Base-by-base conservation (phyloP, 2,888 invertebrate genomes). In the Cryptocephalus primarius region DNA sequence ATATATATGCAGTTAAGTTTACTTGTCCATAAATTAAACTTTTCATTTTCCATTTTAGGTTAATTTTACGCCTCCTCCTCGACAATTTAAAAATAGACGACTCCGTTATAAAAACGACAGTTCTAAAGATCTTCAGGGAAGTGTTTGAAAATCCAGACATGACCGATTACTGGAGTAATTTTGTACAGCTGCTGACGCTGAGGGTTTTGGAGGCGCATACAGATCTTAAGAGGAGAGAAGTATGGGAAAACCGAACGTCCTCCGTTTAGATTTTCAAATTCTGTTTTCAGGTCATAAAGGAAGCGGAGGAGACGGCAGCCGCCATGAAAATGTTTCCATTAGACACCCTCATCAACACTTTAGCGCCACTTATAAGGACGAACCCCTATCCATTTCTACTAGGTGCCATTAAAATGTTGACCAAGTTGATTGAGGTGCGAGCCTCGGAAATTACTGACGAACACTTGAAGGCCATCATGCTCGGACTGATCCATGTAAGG, bases 321-420 rank as follows among this genome's bases (percentile, higher is more conserved):
- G 78, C 81, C 49, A 93, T 92, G 39, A 76, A 77, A 13, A 83
- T 87, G 39, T 75, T 94, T 60, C 89, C 92, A 2, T 82, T 90
- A 0, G 83, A 85, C 52, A 82, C 86, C 65, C 80, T 85, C 43
- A 79, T 88, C 39, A 77, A 72, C 54, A 75, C 74, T 51, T 65
- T 77, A 46, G 83, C 68, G 75, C 91, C 95, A 0, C 83, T 95
- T 59, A 89, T 96, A 56, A 82, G 85, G 32, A 93, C 92, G 1
- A 87, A 87, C 56, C 82, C 85, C 14, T 88, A 82, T 73, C 93
- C 94, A 1, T 80, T 86, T 47, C 88, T 92, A 64, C 80, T 92
- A 68, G 92, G 91, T 55, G 93, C 93, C 48, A 85, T 96, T 42
- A 95, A 95, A 74, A 84, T 95, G 75, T 77, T 92, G 39, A 85